Conservation (phyloP, 2,113 vertebrate genomes). For the Pyxicephalus adspersus region DNA sequence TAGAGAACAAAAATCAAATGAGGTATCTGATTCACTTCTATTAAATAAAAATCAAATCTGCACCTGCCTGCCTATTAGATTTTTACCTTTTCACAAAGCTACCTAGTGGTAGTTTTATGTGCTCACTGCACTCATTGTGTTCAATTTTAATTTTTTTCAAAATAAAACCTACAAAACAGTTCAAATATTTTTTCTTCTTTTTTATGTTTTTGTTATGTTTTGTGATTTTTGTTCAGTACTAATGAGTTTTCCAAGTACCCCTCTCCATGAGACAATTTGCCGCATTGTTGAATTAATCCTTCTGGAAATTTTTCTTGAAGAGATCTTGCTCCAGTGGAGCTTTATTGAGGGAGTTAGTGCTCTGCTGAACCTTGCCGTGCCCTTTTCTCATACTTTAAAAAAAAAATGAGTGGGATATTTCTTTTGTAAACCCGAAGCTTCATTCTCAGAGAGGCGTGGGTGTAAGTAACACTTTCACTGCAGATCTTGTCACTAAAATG, state of each 20-base stretch:
- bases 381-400: slow-evolving; percentile 21
- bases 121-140: no score
- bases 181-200: no score
- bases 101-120: no score
- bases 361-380: slow-evolving; percentile 2
- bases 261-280: neutral
- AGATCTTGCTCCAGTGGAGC: slow-evolving; percentile 7
- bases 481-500: slow-evolving; percentile 17
- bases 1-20: no score
- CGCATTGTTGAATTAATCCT: neutral
- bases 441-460: slow-evolving; percentile 23
- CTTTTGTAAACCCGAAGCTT: slow-evolving; percentile 16
- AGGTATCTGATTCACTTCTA: no score
- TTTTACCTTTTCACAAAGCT: no score
- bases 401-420: slow-evolving; percentile 19
- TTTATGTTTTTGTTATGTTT: no score
- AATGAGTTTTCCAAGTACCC: neutral
- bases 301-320: neutral
- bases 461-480: slow-evolving; percentile 9
- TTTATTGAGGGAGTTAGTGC: slow-evolving; percentile 6
- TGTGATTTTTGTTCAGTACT: no score
- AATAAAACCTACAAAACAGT: no score
- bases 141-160: no score
- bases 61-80: no score
- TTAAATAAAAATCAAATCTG: no score